Percentiles rank a stretch among this genome's conserved stretches.
Evolutionary conservation across 2,888 invertebrate species (phyloP).

Genomic region (Rugalucina vietnamica): DNA sequence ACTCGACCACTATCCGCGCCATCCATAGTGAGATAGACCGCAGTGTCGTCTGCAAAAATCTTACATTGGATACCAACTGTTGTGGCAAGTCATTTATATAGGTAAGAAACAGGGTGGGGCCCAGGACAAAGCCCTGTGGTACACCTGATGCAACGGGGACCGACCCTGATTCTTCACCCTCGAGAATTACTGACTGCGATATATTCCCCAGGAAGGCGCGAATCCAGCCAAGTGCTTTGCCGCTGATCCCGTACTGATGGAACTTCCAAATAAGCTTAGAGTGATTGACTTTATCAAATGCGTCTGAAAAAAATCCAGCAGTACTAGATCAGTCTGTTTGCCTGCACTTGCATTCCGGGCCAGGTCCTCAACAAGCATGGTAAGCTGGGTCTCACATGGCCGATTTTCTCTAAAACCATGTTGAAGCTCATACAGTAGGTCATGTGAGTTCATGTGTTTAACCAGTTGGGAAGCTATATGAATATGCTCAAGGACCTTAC

Average conservation of each 20-base stretch:
- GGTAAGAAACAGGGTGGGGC: not conserved
- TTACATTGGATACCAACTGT: not conserved
- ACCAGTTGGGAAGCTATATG: too few species aligned
- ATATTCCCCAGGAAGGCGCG: too few species aligned
- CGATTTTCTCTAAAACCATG: not conserved
- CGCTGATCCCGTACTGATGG: too few species aligned
- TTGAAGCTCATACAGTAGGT: too few species aligned
- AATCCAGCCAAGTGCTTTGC: not conserved
- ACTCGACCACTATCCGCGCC: not conserved
- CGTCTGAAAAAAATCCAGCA: not conserved
- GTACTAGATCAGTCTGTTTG: too few species aligned
- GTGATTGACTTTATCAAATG: not conserved
- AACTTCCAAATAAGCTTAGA: too few species aligned
- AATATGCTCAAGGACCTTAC: too few species aligned
- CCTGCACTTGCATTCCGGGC: not conserved
- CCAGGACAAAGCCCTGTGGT: not conserved
- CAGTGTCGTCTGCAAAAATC: not conserved
- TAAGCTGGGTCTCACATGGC: not conserved
- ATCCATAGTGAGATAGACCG: not conserved
- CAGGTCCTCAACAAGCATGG: too few species aligned
- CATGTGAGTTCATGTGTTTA: too few species aligned
- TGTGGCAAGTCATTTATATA: not conserved
- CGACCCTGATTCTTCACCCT: not conserved
- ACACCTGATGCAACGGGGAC: not conserved
- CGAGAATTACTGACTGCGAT: not conserved